Conservation (phyloP, 2,113 vertebrate species). For the Echinops telfairi region DNA sequence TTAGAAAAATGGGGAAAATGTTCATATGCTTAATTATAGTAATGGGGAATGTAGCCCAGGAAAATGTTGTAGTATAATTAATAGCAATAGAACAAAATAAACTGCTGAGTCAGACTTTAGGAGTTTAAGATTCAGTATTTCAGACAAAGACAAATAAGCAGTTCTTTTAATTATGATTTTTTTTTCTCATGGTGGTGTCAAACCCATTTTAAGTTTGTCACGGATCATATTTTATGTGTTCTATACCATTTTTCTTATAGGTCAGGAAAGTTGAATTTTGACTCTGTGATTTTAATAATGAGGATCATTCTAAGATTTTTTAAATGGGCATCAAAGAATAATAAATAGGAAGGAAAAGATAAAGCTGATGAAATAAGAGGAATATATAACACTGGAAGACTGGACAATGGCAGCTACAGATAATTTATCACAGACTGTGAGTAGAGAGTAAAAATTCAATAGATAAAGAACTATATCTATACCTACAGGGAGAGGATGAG, state of each 20-base stretch:
- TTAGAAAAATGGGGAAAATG: not conserved
- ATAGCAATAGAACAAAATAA: not conserved
- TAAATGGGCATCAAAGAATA: not conserved
- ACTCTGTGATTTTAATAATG: not conserved
- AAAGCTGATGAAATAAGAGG: not conserved
- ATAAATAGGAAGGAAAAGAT: not conserved
- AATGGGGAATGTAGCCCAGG: not conserved
- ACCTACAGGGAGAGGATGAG: not conserved
- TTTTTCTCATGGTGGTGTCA: not conserved
- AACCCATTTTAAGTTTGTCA: not conserved
- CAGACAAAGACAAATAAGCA: not conserved
- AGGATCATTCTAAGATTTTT: not conserved
- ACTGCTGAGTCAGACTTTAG: not conserved
- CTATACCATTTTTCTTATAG: not conserved
- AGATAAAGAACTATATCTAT: not conserved
- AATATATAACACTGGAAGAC: not conserved
- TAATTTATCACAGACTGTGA: not conserved
- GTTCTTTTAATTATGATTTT: not conserved
- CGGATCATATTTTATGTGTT: not conserved
- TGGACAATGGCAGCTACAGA: not conserved
- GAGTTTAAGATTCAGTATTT: not conserved
- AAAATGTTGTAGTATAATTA: not conserved
- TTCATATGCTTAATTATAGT: no score
- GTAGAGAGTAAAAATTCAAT: not conserved
- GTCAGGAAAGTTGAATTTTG: not conserved